These are phyloP conservation scores for Lepidochrysops patricia DNA, from an alignment of 2,888 invertebrate genomes.

Conservation along the genomic window DNA sequence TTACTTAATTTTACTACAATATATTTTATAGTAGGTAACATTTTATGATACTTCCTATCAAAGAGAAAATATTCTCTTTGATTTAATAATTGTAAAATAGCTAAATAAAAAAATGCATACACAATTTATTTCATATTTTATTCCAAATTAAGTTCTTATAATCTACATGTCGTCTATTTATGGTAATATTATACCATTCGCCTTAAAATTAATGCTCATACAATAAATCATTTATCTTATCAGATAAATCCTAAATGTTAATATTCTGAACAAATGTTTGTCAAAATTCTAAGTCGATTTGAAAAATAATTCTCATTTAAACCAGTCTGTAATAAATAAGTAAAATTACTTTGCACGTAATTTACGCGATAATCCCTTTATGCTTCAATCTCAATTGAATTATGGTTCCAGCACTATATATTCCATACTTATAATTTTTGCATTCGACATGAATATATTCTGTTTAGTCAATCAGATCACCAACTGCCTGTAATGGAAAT, in stretches of 20 bases:
- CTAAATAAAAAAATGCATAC: slow-evolving; percentile 46
- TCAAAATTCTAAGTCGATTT: slow-evolving; percentile 1
- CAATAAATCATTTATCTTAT: slow-evolving; percentile 16
- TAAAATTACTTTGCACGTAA: background rate
- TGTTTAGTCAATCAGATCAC: slow-evolving; percentile 62
- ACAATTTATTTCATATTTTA: slow-evolving; percentile 51
- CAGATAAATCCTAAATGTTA: slow-evolving; percentile 16
- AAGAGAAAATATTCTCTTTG: too few species aligned
- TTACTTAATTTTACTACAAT: too few species aligned
- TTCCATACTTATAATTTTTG: slow-evolving; percentile 40
- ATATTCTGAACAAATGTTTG: slow-evolving; percentile 9
- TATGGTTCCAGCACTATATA: slow-evolving; percentile 42
- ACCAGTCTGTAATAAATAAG: background rate
- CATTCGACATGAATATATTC: slow-evolving; percentile 50
- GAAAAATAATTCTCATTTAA: background rate
- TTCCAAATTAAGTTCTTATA: slow-evolving; percentile 54
- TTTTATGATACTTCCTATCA: too few species aligned
- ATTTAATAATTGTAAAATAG: background rate
- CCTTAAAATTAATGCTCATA: slow-evolving; percentile 28
- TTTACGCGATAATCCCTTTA: slow-evolving; percentile 17
- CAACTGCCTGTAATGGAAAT: slow-evolving; percentile 73
- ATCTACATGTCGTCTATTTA: slow-evolving; percentile 45
- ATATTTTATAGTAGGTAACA: too few species aligned
- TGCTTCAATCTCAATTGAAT: slow-evolving; percentile 19
- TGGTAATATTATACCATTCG: slow-evolving; percentile 31